Evolutionary conservation across 1,140 invertebrate genomes (phyloP), one percentile per base, ranked within the genome.

Genomic region (Sycobia sp.): DNA sequence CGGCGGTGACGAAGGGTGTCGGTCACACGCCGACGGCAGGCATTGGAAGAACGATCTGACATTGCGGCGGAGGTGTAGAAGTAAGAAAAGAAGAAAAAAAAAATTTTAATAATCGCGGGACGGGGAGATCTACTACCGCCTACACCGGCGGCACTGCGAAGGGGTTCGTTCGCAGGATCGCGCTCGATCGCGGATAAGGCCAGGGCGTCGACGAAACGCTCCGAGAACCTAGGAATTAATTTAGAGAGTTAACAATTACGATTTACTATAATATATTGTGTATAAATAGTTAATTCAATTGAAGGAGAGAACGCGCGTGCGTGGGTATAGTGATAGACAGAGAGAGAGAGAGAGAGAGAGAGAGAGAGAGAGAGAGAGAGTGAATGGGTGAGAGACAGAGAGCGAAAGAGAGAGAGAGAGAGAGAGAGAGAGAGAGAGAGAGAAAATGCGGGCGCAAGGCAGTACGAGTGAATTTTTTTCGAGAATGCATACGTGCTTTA

Each of bases 211-310:
- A 56, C 51, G 61, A 56, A 61, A 67, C 66, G 51, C 61, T 72
- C 29, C 68, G 67, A 38, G 27, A 58, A 64, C 66, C 69, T 77
- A 76, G 73, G 57, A 64, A 75, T 73, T 67, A 76, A 76, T 75
- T n/a, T 73, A 76, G 75, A 73, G 66, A 76, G 73, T 76, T 80
- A 76, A 75, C 73, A 71, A 78, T 72, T 76, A 76, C 73, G 73
- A 75, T 82, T 80, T 80, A 81, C 72, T 75, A 78, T 81, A 79
- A 81, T 79, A 80, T 81, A 81, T 81, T 81, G 78, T 76, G 76
- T 80, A 81, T 80, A 81, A 80, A 79, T 81, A 81, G 77, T 77
- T 81, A 82, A 81, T 81, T 79, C 71, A 80, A 77, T 74, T 71
- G 69, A n/a, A n/a, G 67, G 67, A 46, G 39, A 46, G 36, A 34